Evolutionary conservation across 2,113 vertebrate species (phyloP), one percentile per base, ranked within the genome.

Genomic region (Salvelinus alpinus): DNA sequence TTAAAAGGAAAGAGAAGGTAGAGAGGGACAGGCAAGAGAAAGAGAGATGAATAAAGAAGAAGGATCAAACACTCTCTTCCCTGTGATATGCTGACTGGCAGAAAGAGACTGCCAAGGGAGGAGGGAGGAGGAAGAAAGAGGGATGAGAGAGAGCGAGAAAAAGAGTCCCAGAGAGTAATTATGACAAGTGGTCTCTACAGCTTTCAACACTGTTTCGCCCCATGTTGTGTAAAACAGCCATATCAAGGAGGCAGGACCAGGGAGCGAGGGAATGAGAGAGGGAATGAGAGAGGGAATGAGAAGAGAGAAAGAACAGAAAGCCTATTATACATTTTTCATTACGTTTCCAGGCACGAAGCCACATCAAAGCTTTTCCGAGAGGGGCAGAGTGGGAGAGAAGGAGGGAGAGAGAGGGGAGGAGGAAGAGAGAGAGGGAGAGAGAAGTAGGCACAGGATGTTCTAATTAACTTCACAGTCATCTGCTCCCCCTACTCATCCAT

Each of bases 301-400:
- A 71, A 69, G 82, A 79, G 82, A 81, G 83, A 83, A 79, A 74
- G 72, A 89, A 87, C 71, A 87, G 78, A 83, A 89, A 87, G 87
- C 86, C 90, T 93, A 92, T 92, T 93, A 93, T 93, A 92, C 89
- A 94, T 93, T 92, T 94, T 94, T 94, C 91, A 94, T 94, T 94
- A 93, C 89, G 87, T 90, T 92, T 92, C 89, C 89, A 92, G 90
- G 91, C 92, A 90, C 91, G 90, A 90, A 91, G 89, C 91, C 91
- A 93, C 92, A 92, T 93, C 92, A 94, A 94, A 94, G 93, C 80
- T 79, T 90, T 83, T 81, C 88, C 82, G 80, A 78, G 72, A 24
- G 75, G 38, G 8, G 12, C 59, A 60, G 57, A 65, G 73, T 24
- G 75, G 14, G 84, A 89, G 86, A 89, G 88, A 87, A 76, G 77